phyloP scores from a whole-genome alignment of 1,140 invertebrate genomes.

The Dreissena rostriformis region DNA sequence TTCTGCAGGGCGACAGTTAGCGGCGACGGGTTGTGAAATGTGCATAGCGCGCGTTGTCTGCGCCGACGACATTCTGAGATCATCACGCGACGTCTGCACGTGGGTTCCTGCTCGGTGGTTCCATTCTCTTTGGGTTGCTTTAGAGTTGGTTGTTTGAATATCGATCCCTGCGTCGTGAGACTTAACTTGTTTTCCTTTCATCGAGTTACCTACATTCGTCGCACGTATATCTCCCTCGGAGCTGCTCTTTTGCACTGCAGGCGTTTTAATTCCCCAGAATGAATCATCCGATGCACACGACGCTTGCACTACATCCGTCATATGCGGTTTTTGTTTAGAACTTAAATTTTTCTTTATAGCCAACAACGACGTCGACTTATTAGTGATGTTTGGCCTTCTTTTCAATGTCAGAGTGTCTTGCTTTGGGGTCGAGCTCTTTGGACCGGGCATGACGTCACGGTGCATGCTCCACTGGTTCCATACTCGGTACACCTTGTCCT shows the following conservation, averaged over 20 bases:
- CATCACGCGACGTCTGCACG: too few relatives aligned
- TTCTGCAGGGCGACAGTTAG: background rate
- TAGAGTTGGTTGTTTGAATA: background rate
- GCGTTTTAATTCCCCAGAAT: slow-evolving; percentile 47
- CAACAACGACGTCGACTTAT: background rate
- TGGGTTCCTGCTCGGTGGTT: too few relatives aligned
- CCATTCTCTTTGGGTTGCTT: too few relatives aligned
- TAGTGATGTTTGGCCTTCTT: background rate
- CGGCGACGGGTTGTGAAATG: too few relatives aligned
- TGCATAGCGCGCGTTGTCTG: too few relatives aligned
- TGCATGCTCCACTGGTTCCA: slow-evolving; percentile 27
- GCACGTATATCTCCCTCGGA: slow-evolving; percentile 32
- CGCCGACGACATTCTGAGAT: too few relatives aligned
- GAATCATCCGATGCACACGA: slow-evolving; percentile 7
- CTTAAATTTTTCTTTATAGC: slow-evolving; percentile 38
- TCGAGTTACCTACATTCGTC: background rate
- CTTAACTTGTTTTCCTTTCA: slow-evolving; percentile 33
- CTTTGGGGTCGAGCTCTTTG: slow-evolving; percentile 50
- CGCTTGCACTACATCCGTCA: background rate
- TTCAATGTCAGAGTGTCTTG: slow-evolving; percentile 7
- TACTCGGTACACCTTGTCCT: slow-evolving; percentile 40
- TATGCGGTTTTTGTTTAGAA: background rate
- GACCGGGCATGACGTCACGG: background rate
- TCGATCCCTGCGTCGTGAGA: slow-evolving; percentile 29
- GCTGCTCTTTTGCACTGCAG: slow-evolving; percentile 29